Evolutionary conservation across 2,113 vertebrate genomes (phyloP).

Genomic region (Etia nguti): DNA sequence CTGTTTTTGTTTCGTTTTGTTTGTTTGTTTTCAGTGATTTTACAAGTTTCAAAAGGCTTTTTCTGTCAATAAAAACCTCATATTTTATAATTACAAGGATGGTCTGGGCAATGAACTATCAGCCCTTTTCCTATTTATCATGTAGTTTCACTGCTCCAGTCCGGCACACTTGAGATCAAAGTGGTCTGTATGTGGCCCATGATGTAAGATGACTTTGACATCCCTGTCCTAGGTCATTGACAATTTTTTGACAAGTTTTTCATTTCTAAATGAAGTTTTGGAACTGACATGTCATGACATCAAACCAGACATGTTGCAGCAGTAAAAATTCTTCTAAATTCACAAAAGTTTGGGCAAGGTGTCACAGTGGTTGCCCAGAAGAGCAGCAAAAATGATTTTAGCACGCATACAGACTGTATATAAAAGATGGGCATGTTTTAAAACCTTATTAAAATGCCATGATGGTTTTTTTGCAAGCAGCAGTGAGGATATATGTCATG

Average conservation of each 20-base stretch:
- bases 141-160: neutral
- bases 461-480: neutral
- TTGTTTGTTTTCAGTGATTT: neutral
- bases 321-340: neutral
- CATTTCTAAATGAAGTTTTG: neutral
- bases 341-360: neutral
- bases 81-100: neutral
- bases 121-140: neutral
- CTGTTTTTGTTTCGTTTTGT: neutral
- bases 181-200: neutral
- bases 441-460: neutral
- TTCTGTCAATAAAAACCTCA: neutral
- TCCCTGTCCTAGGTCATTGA: neutral
- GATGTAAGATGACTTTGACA: neutral
- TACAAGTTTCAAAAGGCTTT: neutral
- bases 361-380: neutral
- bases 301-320: neutral
- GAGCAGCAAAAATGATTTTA: neutral
- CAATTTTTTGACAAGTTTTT: neutral
- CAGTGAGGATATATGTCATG: neutral
- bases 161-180: neutral
- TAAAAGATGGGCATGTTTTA: neutral
- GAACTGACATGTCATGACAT: neutral
- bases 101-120: neutral
- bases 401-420: neutral